Percentiles rank a stretch among this genome's conserved stretches.
Evolutionary conservation across 2,888 invertebrate species (phyloP).

Genomic region (Minunthozetes semirufus): DNA sequence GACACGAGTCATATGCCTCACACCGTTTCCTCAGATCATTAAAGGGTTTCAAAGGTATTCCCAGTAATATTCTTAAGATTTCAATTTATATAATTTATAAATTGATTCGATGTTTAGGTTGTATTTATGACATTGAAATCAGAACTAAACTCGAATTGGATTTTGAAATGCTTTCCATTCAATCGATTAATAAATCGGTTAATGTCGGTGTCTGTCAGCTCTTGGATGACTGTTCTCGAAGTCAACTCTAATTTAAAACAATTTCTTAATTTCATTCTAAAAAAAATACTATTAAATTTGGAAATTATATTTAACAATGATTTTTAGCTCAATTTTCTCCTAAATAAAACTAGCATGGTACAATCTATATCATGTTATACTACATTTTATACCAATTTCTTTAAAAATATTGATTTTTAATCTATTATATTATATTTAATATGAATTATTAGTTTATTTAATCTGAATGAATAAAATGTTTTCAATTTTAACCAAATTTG

Average conservation of each 20-base stretch:
- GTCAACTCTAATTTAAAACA: not conserved
- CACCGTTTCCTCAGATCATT: constrained; percentile 38
- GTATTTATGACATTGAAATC: constrained; percentile 41
- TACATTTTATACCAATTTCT: too few relatives aligned
- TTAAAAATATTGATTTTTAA: too few relatives aligned
- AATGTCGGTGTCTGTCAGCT: constrained; percentile 29
- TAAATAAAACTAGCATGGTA: too few relatives aligned
- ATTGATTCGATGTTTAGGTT: constrained; percentile 38
- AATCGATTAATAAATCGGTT: constrained; percentile 15
- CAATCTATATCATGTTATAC: too few relatives aligned
- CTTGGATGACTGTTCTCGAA: not conserved
- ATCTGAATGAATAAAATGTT: too few relatives aligned
- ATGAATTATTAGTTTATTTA: too few relatives aligned
- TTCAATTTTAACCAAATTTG: too few relatives aligned
- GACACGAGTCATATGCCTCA: constrained; percentile 39
- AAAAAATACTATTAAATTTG: too few relatives aligned
- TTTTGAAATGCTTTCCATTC: constrained; percentile 31
- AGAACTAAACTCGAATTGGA: constrained; percentile 37
- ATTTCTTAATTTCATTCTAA: not conserved
- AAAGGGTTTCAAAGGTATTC: constrained; percentile 40
- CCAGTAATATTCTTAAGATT: not conserved
- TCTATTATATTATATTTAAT: too few relatives aligned
- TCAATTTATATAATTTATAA: not conserved
- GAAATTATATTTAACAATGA: too few relatives aligned
- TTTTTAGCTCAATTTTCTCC: too few relatives aligned